Percentiles rank a stretch among this genome's conserved stretches.
Evolutionary conservation across 2,113 vertebrate species (phyloP).

Genomic region (Sinocyclocheilus maitianheensis): DNA sequence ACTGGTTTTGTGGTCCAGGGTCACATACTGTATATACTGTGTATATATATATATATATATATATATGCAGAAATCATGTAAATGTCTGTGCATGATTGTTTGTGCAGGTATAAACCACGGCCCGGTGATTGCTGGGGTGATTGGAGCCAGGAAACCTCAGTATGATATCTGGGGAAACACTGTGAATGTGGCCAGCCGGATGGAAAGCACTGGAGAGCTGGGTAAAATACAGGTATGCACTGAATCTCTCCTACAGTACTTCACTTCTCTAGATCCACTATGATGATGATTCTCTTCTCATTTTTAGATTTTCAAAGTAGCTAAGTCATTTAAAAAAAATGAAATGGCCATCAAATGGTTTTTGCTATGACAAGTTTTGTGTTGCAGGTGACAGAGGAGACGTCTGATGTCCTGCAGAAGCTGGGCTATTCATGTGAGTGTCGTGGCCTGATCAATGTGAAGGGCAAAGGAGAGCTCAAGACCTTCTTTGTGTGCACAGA

Average conservation of each 20-base stretch:
- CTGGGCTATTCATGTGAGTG: slow-evolving; percentile 94
- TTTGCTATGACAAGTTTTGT: slow-evolving; percentile 59
- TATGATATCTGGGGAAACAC: slow-evolving; percentile 99
- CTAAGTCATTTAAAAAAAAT: not conserved
- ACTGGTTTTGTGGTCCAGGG: too few species aligned
- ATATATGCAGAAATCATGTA: not conserved
- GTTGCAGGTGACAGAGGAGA: slow-evolving; percentile 92
- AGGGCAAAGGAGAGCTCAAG: slow-evolving; percentile 94
- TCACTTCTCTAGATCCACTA: not conserved
- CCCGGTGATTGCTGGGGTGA: slow-evolving; percentile 95
- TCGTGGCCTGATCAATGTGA: slow-evolving; percentile 92
- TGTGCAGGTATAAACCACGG: slow-evolving; percentile 93
- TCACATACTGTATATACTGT: too few species aligned
- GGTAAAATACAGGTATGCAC: slow-evolving; percentile 92
- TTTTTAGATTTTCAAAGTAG: not conserved
- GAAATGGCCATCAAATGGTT: not conserved
- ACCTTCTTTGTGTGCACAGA: slow-evolving; percentile 97
- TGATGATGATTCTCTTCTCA: not conserved
- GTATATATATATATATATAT: too few species aligned
- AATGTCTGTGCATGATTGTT: not conserved
- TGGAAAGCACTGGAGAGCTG: slow-evolving; percentile 95
- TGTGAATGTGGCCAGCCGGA: slow-evolving; percentile 94
- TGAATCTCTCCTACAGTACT: not conserved
- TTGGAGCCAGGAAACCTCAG: slow-evolving; percentile 96
- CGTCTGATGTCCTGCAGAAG: slow-evolving; percentile 80